Evolutionary conservation across 2,797 vertebrate genomes (phyloP).

Genomic region (Acanthornis magna): DNA sequence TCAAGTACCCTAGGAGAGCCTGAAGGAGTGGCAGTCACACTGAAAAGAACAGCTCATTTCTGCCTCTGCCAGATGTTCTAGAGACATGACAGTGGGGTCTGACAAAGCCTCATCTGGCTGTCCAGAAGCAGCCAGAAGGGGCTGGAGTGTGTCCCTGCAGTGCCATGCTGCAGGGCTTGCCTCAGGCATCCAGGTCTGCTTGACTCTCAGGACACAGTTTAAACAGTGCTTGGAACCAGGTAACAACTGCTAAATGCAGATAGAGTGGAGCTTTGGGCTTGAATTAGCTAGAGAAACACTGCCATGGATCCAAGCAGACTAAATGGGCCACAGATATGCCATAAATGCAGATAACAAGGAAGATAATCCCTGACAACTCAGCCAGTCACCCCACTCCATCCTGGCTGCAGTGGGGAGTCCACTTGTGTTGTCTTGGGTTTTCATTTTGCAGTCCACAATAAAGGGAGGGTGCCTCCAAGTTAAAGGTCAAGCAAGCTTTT

Average conservation of each 20-base stretch:
- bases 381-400: accelerated
- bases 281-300: not conserved
- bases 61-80: not conserved
- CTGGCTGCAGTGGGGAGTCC: not conserved
- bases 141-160: not conserved
- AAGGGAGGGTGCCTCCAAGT: not conserved
- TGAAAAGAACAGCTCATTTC: not conserved
- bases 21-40: not conserved
- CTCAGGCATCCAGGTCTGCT: not conserved
- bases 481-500: not conserved
- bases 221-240: not conserved
- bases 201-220: not conserved
- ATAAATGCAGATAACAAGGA: not conserved
- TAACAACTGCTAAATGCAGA: not conserved
- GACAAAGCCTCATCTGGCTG: not conserved
- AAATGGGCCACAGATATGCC: not conserved
- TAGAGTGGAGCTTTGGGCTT: not conserved
- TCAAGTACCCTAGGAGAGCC: not conserved
- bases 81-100: not conserved
- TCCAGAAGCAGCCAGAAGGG: not conserved
- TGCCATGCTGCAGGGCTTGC: not conserved
- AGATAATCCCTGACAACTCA: not conserved
- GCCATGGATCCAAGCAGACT: not conserved
- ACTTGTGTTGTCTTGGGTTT: not conserved
- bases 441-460: not conserved